Evolutionary conservation across 92 coral and sea anemone species (phyloP).

Genomic region (Palythoa grandis): DNA sequence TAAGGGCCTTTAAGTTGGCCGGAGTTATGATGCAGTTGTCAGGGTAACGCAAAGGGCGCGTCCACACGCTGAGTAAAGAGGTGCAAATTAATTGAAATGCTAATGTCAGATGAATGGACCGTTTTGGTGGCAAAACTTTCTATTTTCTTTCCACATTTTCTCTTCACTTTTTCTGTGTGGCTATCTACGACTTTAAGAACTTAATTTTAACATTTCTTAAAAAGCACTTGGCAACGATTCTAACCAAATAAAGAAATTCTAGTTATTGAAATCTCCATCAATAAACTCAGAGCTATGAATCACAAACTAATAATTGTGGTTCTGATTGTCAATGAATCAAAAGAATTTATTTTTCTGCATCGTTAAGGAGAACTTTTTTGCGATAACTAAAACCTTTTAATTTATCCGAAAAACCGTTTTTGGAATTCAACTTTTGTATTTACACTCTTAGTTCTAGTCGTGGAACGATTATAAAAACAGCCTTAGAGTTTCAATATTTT

Average conservation of each 20-base stretch:
- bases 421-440: too few relatives aligned
- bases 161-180: neutral
- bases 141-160: neutral
- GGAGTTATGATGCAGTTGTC: neutral
- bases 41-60: slow-evolving; percentile 5
- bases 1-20: neutral
- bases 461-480: too few relatives aligned
- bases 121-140: neutral
- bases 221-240: too few relatives aligned
- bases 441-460: too few relatives aligned
- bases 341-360: neutral
- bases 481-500: too few relatives aligned
- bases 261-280: neutral
- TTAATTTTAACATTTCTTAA: too few relatives aligned
- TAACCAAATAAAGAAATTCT: too few relatives aligned
- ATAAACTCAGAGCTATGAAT: neutral
- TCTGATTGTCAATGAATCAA: neutral
- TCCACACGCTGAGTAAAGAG: neutral
- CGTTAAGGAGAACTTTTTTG: neutral
- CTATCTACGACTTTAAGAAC: too few relatives aligned
- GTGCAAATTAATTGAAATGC: neutral
- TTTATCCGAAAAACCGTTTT: too few relatives aligned
- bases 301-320: neutral
- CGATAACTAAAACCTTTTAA: too few relatives aligned
- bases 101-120: neutral